These are phyloP conservation scores for Pterobdella sp. DNA, from an alignment of 2,888 invertebrate species.

Conservation along the genomic window DNA sequence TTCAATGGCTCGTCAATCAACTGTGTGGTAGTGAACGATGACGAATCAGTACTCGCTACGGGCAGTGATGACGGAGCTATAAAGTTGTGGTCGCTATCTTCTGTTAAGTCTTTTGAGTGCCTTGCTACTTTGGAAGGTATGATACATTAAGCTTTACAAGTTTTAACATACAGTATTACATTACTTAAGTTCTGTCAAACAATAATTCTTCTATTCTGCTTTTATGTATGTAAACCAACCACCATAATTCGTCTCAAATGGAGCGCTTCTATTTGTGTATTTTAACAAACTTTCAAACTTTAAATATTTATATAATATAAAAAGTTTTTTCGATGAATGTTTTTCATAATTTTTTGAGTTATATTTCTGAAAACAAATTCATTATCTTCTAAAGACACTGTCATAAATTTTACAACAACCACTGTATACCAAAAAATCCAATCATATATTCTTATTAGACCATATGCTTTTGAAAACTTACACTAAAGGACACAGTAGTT, in stretches of 20 bases:
- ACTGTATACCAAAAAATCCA: too few species aligned
- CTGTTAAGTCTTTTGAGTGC: constrained; percentile 50
- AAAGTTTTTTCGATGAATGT: background rate
- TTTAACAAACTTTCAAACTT: background rate
- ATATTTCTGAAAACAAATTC: too few species aligned
- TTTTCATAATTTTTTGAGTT: background rate
- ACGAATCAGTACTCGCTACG: constrained; percentile 53
- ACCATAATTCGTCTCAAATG: too few species aligned
- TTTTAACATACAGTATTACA: too few species aligned
- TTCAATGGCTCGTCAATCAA: constrained; percentile 50
- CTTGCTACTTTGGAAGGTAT: constrained; percentile 49
- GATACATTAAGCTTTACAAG: too few species aligned
- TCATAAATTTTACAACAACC: too few species aligned
- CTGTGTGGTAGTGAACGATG: constrained; percentile 54
- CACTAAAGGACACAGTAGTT: constrained; percentile 52
- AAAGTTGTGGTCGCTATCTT: constrained; percentile 53
- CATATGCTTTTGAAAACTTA: too few species aligned
- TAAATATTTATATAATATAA: background rate
- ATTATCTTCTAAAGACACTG: too few species aligned
- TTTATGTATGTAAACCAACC: too few species aligned
- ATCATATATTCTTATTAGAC: too few species aligned
- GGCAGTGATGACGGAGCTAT: constrained; percentile 54
- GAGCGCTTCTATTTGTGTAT: background rate
- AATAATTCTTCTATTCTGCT: background rate
- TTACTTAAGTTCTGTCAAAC: background rate